Evolutionary conservation across 1,140 invertebrate species (phyloP), one percentile per base, ranked within the genome.

Genomic region (Lucilia sericata): DNA sequence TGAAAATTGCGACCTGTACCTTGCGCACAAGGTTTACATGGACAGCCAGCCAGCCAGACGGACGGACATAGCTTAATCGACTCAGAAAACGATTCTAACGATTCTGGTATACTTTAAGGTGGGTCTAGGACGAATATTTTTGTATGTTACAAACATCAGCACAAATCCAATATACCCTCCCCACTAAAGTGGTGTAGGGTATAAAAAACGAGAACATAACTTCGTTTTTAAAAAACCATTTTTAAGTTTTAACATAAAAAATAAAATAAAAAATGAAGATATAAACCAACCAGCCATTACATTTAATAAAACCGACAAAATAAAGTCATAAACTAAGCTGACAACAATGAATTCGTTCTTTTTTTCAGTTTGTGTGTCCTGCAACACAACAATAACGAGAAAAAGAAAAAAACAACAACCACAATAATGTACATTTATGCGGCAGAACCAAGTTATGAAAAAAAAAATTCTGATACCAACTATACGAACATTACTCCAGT

Each of bases 261-360:
- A n/a, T n/a, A n/a, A n/a, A n/a, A n/a, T n/a, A n/a, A n/a, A n/a
- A 70, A 70, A 55, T 55, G 51, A 14, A 55, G 12, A 55, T 55
- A 42, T 42, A 42, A 42, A 42, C 55, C n/a, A 25, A n/a, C 76
- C 76, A 49, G 17, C 76, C 76, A 80, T 80, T 80, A 80, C 76
- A 80, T 80, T 80, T 80, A 80, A 80, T 80, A 80, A 21, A 51
- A 51, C 76, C 76, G 76, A 80, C 76, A 80, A 80, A 80, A 80
- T 80, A 80, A 80, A 80, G 76, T 80, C 76, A 80, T 80, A 80
- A 80, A 80, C 76, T 80, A 80, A 80, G 47, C 76, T 49, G 76
- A 80, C 76, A 80, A 80, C 76, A 80, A 80, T 80, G 76, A n/a
- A 25, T 36, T 47, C 30, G 25, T 7, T 30, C 25, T 80, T 80